Base-by-base conservation (phyloP, 2,797 vertebrate genomes). In the Hoplostethus atlanticus region DNA sequence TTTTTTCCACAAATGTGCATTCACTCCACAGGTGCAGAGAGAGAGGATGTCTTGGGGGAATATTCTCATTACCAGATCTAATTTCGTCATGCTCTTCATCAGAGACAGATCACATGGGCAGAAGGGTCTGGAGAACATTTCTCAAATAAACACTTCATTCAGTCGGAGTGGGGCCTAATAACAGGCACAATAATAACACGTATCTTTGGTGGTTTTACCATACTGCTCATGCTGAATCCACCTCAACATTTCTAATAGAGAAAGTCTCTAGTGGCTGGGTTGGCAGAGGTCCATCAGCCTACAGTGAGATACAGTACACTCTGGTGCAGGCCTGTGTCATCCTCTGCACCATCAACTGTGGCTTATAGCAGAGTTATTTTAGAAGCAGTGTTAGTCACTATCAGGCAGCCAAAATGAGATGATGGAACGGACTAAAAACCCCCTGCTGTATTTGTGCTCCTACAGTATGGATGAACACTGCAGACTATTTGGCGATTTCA, bases 281-380 rank as follows among this genome's bases (percentile, higher is more conserved):
- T 91, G 89, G 87, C 87, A 84, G 71, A 73, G 16, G 15, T 84
- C 89, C 85, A 87, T 13, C 81, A 83, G 75, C 84, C 84, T 81
- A 89, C 84, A 87, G 84, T 90, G 64, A 82, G 71, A 83, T 82
- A 84, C 86, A 87, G 73, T 86, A 68, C 71, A 78, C 80, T 85
- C 60, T 61, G 51, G 42, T 47, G 70, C 68, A 68, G 72, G 64
- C 78, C 64, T 38, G 57, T 76, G 62, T 79, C 77, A 76, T 84
- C 82, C 79, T 87, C 87, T 87, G 77, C 89, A 89, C 72, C 74
- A 76, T 81, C 80, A 68, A 64, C 83, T 68, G 54, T 61, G 71
- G 76, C 64, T 84, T 73, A 66, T 46, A 68, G 64, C 61, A 47
- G 61, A 73, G 75, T 73, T 82, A 77, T 79, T 85, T 86, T 66